Percentiles rank a stretch among this genome's conserved stretches.
These are phyloP conservation scores for Australoheros scitulus DNA, from an alignment of 2,113 vertebrate species.

Conservation along the genomic window DNA sequence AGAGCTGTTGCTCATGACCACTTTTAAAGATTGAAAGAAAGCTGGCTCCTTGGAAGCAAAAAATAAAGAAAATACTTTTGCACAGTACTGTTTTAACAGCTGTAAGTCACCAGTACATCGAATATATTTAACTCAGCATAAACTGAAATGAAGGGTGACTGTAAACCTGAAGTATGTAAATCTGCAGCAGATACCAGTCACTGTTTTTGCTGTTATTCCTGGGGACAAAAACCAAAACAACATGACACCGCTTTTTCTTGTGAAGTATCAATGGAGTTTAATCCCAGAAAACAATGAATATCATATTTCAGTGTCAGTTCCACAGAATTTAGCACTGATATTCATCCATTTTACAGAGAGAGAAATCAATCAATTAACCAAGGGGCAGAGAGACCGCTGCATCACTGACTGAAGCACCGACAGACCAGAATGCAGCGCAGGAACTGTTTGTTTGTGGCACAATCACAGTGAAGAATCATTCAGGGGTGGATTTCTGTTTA, in stretches of 20 bases:
- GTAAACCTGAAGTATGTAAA: no score
- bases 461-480: background rate
- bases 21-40: background rate
- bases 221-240: background rate
- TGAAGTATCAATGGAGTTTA: background rate
- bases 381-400: background rate
- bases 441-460: background rate
- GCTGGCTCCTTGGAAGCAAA: background rate
- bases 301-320: background rate
- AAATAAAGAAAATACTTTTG: no score
- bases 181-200: background rate
- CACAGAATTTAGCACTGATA: background rate
- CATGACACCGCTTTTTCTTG: background rate
- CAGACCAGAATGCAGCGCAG: rapidly evolving
- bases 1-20: background rate
- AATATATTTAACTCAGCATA: no score
- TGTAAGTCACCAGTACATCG: no score
- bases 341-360: background rate
- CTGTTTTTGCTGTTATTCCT: background rate
- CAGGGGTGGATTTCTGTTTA: background rate
- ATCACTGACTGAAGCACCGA: background rate
- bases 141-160: no score
- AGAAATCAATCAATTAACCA: background rate
- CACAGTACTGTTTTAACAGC: background rate
- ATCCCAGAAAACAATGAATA: conserved; percentile 1